phyloP scores from a whole-genome alignment of 2,888 invertebrate species.

The Eristalis tenax region DNA sequence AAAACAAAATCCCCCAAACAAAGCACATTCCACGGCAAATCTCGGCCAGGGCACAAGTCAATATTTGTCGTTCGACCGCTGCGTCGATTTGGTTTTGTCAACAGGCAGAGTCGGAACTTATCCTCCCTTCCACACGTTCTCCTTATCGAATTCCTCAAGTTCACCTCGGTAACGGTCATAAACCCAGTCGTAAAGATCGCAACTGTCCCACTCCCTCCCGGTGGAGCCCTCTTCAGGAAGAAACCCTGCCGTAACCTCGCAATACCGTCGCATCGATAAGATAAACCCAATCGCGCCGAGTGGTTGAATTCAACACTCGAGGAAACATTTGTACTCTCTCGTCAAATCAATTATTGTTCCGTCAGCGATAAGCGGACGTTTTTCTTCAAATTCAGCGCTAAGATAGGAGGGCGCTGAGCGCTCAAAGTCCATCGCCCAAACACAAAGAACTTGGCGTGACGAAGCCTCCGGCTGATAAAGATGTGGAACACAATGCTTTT shows the following conservation, averaged over 20 bases:
- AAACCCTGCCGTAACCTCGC: background rate
- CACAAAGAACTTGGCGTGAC: slow-evolving; percentile 30
- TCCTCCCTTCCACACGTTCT: background rate
- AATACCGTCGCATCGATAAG: background rate
- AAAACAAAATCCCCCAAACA: background rate
- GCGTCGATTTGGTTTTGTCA: background rate
- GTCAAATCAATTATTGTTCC: slow-evolving; percentile 38
- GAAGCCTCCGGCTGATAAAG: slow-evolving; percentile 20
- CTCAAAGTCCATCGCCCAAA: slow-evolving; percentile 29
- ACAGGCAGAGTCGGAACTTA: background rate
- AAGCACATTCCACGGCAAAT: background rate
- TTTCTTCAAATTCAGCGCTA: background rate
- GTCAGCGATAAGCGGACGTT: slow-evolving; percentile 25
- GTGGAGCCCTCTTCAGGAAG: background rate
- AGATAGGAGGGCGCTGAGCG: background rate
- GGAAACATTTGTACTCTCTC: slow-evolving; percentile 8
- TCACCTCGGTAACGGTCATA: background rate
- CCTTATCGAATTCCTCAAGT: background rate
- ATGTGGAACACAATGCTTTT: background rate
- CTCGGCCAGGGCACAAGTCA: background rate
- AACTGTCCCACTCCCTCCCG: background rate
- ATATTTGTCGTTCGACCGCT: background rate
- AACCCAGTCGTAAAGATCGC: background rate
- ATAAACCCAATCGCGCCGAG: background rate
- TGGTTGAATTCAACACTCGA: background rate